Evolutionary conservation across 2,113 vertebrate genomes (phyloP).

Genomic region (Peromyscus maniculatus): DNA sequence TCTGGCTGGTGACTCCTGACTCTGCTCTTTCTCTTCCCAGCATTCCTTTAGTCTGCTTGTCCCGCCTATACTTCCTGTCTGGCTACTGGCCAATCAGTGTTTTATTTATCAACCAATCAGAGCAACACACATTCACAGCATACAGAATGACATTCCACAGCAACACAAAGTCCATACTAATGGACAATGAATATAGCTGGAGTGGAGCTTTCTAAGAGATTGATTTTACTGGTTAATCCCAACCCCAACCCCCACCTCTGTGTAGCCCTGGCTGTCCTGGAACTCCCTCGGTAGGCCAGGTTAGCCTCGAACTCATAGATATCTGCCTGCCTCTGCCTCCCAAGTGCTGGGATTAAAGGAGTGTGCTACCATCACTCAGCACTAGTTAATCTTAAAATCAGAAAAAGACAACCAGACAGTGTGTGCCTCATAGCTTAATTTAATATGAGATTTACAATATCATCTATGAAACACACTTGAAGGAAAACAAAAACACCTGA

Average conservation of each 20-base stretch:
- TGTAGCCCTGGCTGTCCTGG: neutral
- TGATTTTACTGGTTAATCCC: neutral
- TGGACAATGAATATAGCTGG: constrained; percentile 2
- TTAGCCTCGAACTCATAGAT: neutral
- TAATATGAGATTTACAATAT: neutral
- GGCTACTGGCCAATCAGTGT: too few relatives aligned
- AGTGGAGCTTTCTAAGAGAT: neutral
- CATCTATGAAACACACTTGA: neutral
- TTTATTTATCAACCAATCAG: too few relatives aligned
- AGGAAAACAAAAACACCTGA: neutral
- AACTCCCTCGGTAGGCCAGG: neutral
- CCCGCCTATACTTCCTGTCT: too few relatives aligned
- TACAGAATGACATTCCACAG: too few relatives aligned
- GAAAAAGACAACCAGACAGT: neutral
- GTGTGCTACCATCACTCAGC: neutral
- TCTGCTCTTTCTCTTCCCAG: too few relatives aligned
- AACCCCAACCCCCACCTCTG: neutral
- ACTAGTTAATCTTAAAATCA: neutral
- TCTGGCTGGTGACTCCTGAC: too few relatives aligned
- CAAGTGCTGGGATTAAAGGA: neutral
- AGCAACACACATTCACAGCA: too few relatives aligned
- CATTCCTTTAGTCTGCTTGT: too few relatives aligned
- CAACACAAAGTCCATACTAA: neutral
- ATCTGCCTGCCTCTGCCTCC: neutral
- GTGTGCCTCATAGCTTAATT: neutral